Evolutionary conservation across 2,113 vertebrate genomes (phyloP), one percentile per base, ranked within the genome.

Genomic region (Todiramphus saurophagus): DNA sequence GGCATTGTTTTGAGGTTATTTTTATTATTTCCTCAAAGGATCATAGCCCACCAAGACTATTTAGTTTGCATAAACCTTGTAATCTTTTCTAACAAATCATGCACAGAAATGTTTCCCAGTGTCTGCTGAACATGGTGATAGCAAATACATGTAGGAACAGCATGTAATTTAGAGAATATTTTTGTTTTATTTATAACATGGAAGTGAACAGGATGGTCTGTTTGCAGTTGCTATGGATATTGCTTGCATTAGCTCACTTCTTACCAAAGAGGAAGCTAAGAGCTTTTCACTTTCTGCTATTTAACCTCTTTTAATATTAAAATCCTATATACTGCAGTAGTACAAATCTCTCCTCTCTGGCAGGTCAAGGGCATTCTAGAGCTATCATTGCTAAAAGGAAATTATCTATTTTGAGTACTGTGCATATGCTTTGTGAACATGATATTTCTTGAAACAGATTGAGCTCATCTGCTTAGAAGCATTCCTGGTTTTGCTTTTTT

Each of bases 191-290:
- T 97, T 97, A 95, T 94, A 96, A 94, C 89, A 75, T 75, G 59
- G 94, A 95, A 95, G 89, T 89, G 94, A 94, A 93, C 94, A 95
- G 95, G 96, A 97, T 4, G 21, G 74, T 94, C 95, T 97, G 96
- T 96, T 96, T 97, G 96, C 87, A 83, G 96, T 97, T 97, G 87
- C 96, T 95, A 96, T 97, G 96, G 96, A 95, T 94, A 96, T 97
- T 91, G 63, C 91, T 94, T 89, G 96, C 83, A 92, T 95, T 96
- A 94, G 84, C 87, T 97, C 87, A 89, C 83, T 95, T 91, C 83
- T 95, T 87, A 89, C 74, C 67, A 85, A 89, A 94, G 67, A 93
- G 20, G 95, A 94, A 91, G 93, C 77, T 87, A 89, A 94, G 87
- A 94, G 93, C 83, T 94, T 96, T 91, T 75, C 83, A 93, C 89